These are phyloP conservation scores for Dinomys branickii DNA, from an alignment of 2,113 vertebrate genomes.

Conservation along the genomic window DNA sequence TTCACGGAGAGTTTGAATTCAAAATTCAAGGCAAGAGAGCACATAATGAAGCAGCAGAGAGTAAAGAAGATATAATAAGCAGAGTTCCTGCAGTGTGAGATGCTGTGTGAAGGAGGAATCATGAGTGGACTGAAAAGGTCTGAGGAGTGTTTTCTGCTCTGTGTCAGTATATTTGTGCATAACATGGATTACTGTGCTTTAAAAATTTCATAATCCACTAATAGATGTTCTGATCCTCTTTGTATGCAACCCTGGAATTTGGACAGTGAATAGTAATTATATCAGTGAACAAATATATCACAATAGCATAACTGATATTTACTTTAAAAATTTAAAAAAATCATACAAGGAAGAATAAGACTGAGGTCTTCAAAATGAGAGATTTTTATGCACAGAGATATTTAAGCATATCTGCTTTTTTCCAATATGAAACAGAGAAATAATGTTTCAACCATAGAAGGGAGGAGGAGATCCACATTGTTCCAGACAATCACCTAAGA, in stretches of 20 bases:
- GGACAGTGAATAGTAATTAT: no score
- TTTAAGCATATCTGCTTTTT: neutral
- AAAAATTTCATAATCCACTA: neutral
- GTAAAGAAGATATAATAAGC: neutral
- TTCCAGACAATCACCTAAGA: neutral
- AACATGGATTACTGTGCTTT: neutral
- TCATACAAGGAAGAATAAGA: neutral
- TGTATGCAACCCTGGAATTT: neutral
- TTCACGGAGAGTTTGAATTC: neutral
- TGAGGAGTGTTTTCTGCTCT: neutral
- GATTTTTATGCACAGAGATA: neutral
- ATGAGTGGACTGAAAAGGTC: neutral
- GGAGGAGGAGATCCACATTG: neutral
- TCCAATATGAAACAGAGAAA: neutral
- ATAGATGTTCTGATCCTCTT: neutral
- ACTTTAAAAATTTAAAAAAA: neutral
- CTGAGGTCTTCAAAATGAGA: neutral
- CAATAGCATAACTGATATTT: neutral
- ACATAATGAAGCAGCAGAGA: neutral
- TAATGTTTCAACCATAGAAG: neutral
- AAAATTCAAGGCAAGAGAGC: neutral
- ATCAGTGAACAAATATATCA: neutral
- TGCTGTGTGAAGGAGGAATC: neutral
- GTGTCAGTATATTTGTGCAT: neutral
- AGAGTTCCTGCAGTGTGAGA: neutral